Evolutionary conservation across 2,888 invertebrate genomes (phyloP), one percentile per base, ranked within the genome.

Genomic region (Aleiodes testaceus): DNA sequence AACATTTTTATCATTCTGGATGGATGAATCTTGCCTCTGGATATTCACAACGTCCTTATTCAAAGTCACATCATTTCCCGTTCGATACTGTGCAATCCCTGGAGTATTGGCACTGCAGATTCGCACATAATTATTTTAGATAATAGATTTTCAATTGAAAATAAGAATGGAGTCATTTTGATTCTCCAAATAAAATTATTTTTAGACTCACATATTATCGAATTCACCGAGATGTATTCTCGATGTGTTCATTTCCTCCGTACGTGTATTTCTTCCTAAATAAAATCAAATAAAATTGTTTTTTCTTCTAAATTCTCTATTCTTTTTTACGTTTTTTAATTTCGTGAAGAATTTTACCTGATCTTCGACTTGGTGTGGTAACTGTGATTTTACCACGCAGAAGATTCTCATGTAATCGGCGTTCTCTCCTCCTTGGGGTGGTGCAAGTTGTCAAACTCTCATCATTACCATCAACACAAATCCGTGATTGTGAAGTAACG

Each of bases 321-420:
- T 26, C 66, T 64, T 36, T 0, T n/a, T 61, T 49, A 53, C 26
- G 61, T 63, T 64, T 47, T 42, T 49, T 45, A 26, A 30, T 59
- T 66, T 66, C 52, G 71, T 55, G 66, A 65, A 22, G 50, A 18
- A 69, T 69, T 69, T 75, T 74, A 77, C 77, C 77, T 74, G 59
- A 53, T 63, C 70, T 70, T 36, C 22, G 26, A 22, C 45, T 53
- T 66, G 74, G 66, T 18, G 70, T 64, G n/a, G 49, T 49, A n/a
- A 20, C 22, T 45, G 61, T n/a, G 12, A 72, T 63, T 53, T 68
- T 72, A 20, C 63, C 78, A 16, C 72, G 69, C 50, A 79, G 72
- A 64, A 80, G 65, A 75, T 67, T 75, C 59, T 77, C 75, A 69
- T 72, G 77, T 26, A 80, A 73, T 7, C 70, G 63, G 2, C 63